Evolutionary conservation across 2,888 invertebrate genomes (phyloP).

Genomic region (Pristionchus arcanus): DNA sequence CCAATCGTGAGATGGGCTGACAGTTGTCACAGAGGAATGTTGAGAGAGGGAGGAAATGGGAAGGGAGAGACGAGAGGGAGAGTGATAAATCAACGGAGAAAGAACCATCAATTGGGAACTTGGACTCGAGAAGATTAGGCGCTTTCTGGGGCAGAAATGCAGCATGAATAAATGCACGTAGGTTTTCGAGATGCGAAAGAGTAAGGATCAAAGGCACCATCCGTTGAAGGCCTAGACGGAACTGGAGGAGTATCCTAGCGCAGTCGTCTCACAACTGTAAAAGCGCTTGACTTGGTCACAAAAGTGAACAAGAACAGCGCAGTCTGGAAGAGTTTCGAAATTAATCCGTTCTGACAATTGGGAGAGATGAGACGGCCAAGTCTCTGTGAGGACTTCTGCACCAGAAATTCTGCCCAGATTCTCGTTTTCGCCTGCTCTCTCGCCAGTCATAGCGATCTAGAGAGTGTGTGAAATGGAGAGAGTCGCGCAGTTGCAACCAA

Average conservation of each 20-base stretch:
- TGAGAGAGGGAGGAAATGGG: conserved; percentile 14
- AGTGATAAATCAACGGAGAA: conserved; percentile 52
- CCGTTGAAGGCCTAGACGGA: no score
- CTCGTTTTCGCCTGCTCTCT: conserved; percentile 1
- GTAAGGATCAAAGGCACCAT: no score
- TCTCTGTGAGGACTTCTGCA: background rate
- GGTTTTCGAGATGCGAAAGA: background rate
- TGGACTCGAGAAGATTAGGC: background rate
- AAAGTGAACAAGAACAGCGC: background rate
- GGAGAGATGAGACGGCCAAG: background rate
- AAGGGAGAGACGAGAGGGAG: conserved; percentile 1
- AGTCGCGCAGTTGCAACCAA: background rate
- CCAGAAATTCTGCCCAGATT: background rate
- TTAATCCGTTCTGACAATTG: background rate
- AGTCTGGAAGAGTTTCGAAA: background rate
- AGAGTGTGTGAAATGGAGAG: background rate
- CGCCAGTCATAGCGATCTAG: background rate
- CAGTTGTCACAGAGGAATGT: background rate
- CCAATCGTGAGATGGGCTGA: background rate
- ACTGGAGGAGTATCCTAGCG: no score
- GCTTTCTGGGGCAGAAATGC: background rate
- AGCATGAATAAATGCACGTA: background rate
- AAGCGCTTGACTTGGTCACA: background rate
- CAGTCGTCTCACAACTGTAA: background rate
- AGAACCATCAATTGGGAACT: conserved; percentile 31